phyloP scores from a whole-genome alignment of 2,888 invertebrate genomes.

The Pammene aurita region DNA sequence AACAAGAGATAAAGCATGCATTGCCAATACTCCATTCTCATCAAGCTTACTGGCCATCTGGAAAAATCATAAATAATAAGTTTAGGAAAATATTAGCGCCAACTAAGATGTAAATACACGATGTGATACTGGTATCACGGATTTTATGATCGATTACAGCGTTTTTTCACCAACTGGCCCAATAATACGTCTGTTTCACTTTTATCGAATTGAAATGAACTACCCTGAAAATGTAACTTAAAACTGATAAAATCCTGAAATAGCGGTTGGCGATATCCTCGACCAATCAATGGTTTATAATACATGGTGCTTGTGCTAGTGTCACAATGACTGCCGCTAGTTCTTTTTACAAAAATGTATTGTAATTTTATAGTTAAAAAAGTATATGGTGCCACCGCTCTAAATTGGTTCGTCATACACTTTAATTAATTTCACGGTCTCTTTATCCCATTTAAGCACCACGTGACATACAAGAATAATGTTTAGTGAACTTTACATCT shows the following conservation, averaged over 20 bases:
- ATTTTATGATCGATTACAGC: not conserved
- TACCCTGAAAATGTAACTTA: too few relatives aligned
- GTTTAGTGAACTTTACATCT: constrained; percentile 19
- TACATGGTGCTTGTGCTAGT: constrained; percentile 7
- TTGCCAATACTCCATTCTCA: constrained; percentile 61
- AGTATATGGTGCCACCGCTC: not conserved
- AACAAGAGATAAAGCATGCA: constrained; percentile 84
- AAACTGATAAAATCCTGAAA: too few relatives aligned
- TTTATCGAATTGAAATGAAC: too few relatives aligned
- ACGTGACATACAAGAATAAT: constrained; percentile 3
- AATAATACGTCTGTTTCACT: too few relatives aligned
- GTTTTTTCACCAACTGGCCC: not conserved
- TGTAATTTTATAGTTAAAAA: not conserved
- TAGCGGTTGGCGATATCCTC: not conserved
- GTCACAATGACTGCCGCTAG: not conserved
- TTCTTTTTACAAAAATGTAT: not conserved
- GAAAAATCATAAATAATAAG: constrained; percentile 29
- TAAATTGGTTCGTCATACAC: not conserved
- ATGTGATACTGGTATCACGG: not conserved
- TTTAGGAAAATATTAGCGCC: constrained; percentile 15
- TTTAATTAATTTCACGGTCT: not conserved
- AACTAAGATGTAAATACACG: not conserved
- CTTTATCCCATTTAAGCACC: not conserved
- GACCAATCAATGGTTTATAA: not conserved
- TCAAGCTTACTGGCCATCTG: constrained; percentile 41